Evolutionary conservation across 2,888 invertebrate genomes (phyloP).

Genomic region (Cyclophora punctaria): DNA sequence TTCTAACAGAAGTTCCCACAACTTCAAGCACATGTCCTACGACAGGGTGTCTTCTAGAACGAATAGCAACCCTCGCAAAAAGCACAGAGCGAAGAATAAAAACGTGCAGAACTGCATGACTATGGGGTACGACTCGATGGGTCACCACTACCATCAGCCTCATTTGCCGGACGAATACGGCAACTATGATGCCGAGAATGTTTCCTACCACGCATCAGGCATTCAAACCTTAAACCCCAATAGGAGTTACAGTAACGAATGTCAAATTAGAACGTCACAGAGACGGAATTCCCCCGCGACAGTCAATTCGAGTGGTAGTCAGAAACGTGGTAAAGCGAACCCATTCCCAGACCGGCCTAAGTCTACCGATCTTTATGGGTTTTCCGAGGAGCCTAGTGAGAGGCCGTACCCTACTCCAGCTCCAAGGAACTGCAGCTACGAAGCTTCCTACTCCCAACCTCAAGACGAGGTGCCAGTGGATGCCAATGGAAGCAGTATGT

Average conservation of each 20-base stretch:
- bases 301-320: slow-evolving; percentile 65
- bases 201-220: slow-evolving; percentile 69
- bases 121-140: slow-evolving; percentile 74
- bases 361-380: slow-evolving; percentile 76
- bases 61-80: slow-evolving; percentile 69
- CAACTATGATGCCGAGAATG: slow-evolving; percentile 65
- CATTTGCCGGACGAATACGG: slow-evolving; percentile 69
- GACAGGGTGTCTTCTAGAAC: slow-evolving; percentile 68
- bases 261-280: slow-evolving; percentile 57
- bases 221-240: slow-evolving; percentile 71
- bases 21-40: slow-evolving; percentile 71
- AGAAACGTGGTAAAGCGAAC: slow-evolving; percentile 66
- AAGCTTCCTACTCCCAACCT: slow-evolving; percentile 72
- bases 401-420: slow-evolving; percentile 68
- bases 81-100: slow-evolving; percentile 67
- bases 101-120: slow-evolving; percentile 75
- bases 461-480: slow-evolving; percentile 69
- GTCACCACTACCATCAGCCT: slow-evolving; percentile 70
- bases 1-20: slow-evolving; percentile 67
- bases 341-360: slow-evolving; percentile 78
- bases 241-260: slow-evolving; percentile 62
- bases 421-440: slow-evolving; percentile 61
- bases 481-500: slow-evolving; percentile 80
- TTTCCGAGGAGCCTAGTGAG: slow-evolving; percentile 64
- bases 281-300: slow-evolving; percentile 64